phyloP scores from a whole-genome alignment of 2,113 vertebrate genomes.

The Rissa tridactyla region DNA sequence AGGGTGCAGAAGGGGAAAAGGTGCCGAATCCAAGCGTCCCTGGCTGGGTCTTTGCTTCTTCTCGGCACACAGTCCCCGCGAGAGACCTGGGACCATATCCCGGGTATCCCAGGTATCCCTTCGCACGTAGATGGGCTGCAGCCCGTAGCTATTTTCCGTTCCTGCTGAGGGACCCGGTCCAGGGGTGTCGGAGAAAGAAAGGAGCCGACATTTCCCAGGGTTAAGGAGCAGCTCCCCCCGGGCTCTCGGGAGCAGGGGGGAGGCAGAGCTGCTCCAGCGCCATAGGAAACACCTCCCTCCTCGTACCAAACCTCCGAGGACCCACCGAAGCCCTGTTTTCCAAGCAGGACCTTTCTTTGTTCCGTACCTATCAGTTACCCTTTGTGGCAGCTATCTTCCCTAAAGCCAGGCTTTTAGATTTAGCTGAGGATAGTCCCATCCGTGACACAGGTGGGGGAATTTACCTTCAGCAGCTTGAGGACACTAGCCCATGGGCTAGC shows the following conservation, averaged over 20 bases:
- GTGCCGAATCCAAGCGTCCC: background rate
- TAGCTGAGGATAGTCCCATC: background rate
- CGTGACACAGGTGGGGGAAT: background rate
- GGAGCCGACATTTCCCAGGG: background rate
- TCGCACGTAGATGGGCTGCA: background rate
- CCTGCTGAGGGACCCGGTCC: fast-evolving
- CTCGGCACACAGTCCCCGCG: background rate
- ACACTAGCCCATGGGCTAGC: no score
- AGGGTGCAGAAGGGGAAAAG: background rate
- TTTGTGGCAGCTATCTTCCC: background rate
- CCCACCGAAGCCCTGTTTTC: fast-evolving
- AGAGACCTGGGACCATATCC: background rate
- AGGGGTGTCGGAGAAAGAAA: background rate
- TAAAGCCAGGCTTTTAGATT: background rate
- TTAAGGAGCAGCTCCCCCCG: fast-evolving
- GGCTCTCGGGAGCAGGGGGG: background rate
- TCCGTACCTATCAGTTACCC: fast-evolving
- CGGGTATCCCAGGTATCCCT: background rate
- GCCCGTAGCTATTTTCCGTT: fast-evolving
- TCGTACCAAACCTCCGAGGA: background rate
- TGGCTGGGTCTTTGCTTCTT: background rate
- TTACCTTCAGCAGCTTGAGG: background rate
- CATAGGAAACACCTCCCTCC: fast-evolving
- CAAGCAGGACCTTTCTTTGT: background rate
- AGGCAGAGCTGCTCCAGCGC: background rate